Evolutionary conservation across 1,140 invertebrate species (phyloP).

Genomic region (Bilobella aurantiaca): DNA sequence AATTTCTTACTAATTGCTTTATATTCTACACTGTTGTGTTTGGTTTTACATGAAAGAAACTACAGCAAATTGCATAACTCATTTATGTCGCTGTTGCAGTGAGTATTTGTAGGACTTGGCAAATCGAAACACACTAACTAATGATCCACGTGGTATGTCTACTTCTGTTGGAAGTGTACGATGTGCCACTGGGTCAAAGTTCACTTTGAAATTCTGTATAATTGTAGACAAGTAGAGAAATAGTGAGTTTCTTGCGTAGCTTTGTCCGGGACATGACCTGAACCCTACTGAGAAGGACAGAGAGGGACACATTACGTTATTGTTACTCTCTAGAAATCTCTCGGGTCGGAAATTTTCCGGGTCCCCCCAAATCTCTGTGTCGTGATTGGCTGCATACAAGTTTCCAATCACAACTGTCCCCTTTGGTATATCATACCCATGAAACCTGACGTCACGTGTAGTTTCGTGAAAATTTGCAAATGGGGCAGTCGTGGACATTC

Average conservation of each 20-base stretch:
- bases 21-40: too few relatives aligned
- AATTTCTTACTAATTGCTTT: too few relatives aligned
- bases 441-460: constrained; percentile 27
- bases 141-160: not conserved
- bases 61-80: too few relatives aligned
- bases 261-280: not conserved
- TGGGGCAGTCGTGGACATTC: constrained; percentile 23
- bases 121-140: not conserved
- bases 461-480: constrained; percentile 20
- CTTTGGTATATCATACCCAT: constrained; percentile 38
- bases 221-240: not conserved
- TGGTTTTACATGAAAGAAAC: too few relatives aligned
- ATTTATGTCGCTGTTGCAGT: not conserved
- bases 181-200: not conserved
- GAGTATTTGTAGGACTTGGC: not conserved
- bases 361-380: constrained; percentile 37
- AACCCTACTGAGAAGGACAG: not conserved
- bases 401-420: constrained; percentile 38
- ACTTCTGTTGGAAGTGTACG: not conserved
- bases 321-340: constrained; percentile 36
- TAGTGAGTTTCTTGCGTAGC: not conserved
- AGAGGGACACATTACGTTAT: not conserved
- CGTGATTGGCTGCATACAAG: constrained; percentile 36
- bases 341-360: constrained; percentile 37
- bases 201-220: not conserved